These are phyloP conservation scores for Parnassius orleans DNA, from an alignment of 2,888 invertebrate species.

Conservation along the genomic window DNA sequence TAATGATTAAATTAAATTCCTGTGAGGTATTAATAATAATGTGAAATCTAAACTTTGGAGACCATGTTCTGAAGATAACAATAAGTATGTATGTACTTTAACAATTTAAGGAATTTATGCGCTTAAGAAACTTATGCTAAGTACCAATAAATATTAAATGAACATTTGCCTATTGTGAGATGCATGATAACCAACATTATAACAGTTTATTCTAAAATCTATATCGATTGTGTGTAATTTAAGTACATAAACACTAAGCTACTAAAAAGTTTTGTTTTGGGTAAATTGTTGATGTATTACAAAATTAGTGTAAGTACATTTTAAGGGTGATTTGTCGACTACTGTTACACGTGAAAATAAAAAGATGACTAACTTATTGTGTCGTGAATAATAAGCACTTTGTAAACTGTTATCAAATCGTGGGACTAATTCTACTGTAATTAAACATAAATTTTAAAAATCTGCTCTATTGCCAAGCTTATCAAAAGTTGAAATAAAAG, in stretches of 20 bases:
- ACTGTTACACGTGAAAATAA: too few relatives aligned
- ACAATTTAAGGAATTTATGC: constrained; percentile 14
- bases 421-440: constrained; percentile 7
- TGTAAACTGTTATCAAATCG: background rate
- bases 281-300: background rate
- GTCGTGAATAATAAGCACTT: constrained; percentile 2
- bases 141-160: constrained; percentile 2
- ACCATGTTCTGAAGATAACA: background rate
- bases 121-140: background rate
- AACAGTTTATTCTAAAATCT: too few relatives aligned
- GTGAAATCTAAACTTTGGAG: too few relatives aligned
- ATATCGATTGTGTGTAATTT: too few relatives aligned
- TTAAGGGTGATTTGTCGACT: background rate
- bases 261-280: background rate
- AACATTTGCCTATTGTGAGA: background rate
- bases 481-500: constrained; percentile 5
- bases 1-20: background rate
- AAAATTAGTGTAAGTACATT: background rate
- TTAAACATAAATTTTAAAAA: constrained; percentile 1
- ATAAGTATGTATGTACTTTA: constrained; percentile 13
- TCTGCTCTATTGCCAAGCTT: background rate
- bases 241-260: too few relatives aligned
- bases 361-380: background rate
- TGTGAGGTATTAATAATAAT: background rate
- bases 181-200: too few relatives aligned